Evolutionary conservation across 2,797 vertebrate genomes (phyloP).

Genomic region (Halcyon leucocephala): DNA sequence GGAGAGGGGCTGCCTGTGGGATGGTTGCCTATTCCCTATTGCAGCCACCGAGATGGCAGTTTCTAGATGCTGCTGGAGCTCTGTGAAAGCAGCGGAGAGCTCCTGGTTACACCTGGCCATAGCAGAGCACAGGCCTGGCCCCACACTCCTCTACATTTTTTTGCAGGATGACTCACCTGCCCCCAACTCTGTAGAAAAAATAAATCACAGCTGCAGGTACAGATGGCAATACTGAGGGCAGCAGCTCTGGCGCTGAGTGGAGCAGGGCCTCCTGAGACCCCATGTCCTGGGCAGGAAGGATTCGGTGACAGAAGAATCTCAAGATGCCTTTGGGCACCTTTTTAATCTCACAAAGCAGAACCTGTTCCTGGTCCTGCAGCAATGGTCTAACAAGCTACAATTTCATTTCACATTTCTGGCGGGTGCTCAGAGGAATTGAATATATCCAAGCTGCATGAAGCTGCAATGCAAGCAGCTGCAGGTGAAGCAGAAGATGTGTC

Average conservation of each 20-base stretch:
- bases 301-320: neutral
- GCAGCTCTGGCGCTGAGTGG: neutral
- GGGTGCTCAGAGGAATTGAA: neutral
- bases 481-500: neutral
- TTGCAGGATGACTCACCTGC: neutral
- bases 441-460: neutral
- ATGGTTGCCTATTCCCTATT: neutral
- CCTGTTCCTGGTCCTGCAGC: neutral
- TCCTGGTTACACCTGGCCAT: neutral
- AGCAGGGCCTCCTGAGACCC: neutral
- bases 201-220: neutral
- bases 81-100: neutral
- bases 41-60: neutral
- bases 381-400: neutral
- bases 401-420: neutral
- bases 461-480: neutral
- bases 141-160: neutral
- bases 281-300: neutral
- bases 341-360: slow-evolving; percentile 7
- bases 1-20: neutral
- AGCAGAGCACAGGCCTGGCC: neutral
- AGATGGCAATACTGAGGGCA: neutral
- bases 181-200: neutral
- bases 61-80: neutral
- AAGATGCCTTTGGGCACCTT: neutral